These are phyloP conservation scores for Naja naja DNA, from an alignment of 2,113 vertebrate genomes.

Conservation along the genomic window DNA sequence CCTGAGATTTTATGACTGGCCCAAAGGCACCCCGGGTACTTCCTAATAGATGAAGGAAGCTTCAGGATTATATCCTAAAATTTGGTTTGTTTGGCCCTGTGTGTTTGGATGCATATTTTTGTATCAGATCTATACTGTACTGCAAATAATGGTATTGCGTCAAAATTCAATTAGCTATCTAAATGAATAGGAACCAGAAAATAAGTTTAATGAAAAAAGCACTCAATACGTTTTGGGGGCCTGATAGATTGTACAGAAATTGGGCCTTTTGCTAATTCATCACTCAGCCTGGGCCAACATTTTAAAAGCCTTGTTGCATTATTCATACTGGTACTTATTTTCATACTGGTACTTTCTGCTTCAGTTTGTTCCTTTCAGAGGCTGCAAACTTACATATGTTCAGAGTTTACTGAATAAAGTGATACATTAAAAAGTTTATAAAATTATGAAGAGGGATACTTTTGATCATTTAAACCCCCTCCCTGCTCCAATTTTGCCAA, in stretches of 20 bases:
- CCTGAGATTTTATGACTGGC: not conserved
- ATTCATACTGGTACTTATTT: not conserved
- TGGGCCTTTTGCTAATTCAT: not conserved
- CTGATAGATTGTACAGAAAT: not conserved
- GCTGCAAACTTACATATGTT: not conserved
- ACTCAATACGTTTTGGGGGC: not conserved
- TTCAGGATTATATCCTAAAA: not conserved
- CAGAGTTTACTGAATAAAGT: not conserved
- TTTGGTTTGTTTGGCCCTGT: not conserved
- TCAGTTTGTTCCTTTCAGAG: not conserved
- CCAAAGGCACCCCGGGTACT: not conserved
- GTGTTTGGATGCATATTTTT: not conserved
- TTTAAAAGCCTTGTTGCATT: not conserved
- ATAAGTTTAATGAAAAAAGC: not conserved
- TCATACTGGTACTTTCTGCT: not conserved
- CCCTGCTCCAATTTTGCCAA: not conserved
- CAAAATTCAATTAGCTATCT: not conserved
- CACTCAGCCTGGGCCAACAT: not conserved
- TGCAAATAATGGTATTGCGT: not conserved
- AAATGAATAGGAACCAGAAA: not conserved
- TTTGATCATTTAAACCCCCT: not conserved
- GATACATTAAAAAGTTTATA: not conserved
- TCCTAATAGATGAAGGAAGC: not conserved
- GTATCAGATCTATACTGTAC: not conserved
- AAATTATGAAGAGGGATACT: too few relatives aligned